Evolutionary conservation across 2,113 vertebrate species (phyloP).

Genomic region (Bubalus kerabau): DNA sequence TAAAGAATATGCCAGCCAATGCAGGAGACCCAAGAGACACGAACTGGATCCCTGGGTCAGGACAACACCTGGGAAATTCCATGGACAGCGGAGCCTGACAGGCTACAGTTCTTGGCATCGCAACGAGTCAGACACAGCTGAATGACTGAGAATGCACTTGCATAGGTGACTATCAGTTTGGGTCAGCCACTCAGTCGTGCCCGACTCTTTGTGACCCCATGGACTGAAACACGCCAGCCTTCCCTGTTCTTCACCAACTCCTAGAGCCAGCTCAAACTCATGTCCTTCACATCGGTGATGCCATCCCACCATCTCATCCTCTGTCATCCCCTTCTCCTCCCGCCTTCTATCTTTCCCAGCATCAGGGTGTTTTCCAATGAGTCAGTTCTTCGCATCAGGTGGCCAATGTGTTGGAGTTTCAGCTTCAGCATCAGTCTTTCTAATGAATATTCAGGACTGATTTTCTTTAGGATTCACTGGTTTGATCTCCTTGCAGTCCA

Average conservation of each 20-base stretch:
- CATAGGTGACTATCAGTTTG: not conserved
- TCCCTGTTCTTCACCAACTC: not conserved
- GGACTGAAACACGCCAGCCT: not conserved
- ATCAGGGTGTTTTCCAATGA: not conserved
- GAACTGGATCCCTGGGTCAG: not conserved
- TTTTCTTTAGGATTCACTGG: not conserved
- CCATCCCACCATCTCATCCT: not conserved
- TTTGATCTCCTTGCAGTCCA: not conserved
- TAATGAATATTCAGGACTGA: not conserved
- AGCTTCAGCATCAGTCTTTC: not conserved
- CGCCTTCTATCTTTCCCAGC: not conserved
- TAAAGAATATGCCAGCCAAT: not conserved
- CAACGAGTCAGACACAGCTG: not conserved
- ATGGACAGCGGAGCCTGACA: not conserved
- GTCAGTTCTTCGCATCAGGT: not conserved
- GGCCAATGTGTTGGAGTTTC: not conserved
- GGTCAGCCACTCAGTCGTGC: not conserved
- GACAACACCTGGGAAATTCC: not conserved
- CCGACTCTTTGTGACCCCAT: not conserved
- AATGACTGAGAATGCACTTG: not conserved
- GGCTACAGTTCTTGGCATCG: not conserved
- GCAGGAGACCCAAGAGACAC: not conserved
- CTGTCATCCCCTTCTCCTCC: not conserved
- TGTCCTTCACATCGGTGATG: rapidly evolving
- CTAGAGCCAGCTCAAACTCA: not conserved